These are phyloP conservation scores for Athrips mouffetella DNA, from an alignment of 2,888 invertebrate species.

Conservation along the genomic window DNA sequence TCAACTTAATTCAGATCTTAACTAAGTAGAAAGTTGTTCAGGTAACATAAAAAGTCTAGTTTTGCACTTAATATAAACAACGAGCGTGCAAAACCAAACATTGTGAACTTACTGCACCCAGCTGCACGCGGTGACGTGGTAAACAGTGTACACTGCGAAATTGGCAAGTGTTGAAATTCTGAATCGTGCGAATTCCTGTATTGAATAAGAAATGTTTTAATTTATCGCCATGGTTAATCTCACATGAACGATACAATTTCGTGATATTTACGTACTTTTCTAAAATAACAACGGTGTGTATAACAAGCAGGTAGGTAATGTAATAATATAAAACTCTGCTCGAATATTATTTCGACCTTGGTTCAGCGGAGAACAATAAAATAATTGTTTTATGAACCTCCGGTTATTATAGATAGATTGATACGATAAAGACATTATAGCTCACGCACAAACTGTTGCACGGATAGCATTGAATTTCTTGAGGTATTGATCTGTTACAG, in stretches of 20 bases:
- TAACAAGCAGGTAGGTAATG: neutral
- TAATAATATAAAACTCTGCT: neutral
- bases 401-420: slow-evolving; percentile 15
- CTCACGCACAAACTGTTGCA: neutral
- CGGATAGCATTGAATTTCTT: neutral
- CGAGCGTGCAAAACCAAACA: too few species aligned
- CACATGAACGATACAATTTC: neutral
- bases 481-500: neutral
- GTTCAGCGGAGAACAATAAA: slow-evolving; percentile 11
- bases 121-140: neutral
- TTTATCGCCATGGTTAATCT: too few species aligned
- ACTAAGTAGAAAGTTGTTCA: too few species aligned
- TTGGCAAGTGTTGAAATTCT: too few species aligned
- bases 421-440: slow-evolving; percentile 9
- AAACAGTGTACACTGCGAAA: too few species aligned
- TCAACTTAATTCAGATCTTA: too few species aligned
- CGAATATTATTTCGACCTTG: slow-evolving; percentile 13
- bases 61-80: too few species aligned
- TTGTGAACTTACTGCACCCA: neutral
- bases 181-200: too few species aligned
- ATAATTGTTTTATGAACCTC: slow-evolving; percentile 11
- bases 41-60: too few species aligned
- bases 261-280: neutral
- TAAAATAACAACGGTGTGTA: too few species aligned
- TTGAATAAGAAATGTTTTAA: too few species aligned